A percentile compares a stretch with the other conserved stretches of the same genome.
Conservation (phyloP, 2,888 invertebrate species). For the Yponomeuta evonymella region DNA sequence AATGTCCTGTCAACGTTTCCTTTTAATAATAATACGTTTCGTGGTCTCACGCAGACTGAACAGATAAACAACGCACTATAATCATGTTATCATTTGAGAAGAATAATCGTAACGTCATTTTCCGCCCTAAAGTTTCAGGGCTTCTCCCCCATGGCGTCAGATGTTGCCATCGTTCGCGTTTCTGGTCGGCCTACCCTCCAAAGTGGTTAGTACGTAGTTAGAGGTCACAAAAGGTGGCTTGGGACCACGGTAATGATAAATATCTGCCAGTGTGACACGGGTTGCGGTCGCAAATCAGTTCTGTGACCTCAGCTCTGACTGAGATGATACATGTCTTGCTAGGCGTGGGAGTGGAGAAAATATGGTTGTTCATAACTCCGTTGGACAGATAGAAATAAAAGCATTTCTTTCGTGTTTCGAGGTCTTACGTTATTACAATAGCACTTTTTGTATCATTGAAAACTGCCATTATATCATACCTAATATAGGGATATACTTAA, state of each 20-base stretch:
- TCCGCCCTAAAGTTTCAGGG: not conserved
- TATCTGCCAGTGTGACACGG: not conserved
- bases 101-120: not conserved
- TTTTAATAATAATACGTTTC: too few species aligned
- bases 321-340: not conserved
- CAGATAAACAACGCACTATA: not conserved
- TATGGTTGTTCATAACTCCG: not conserved
- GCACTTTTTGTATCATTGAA: too few species aligned
- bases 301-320: not conserved
- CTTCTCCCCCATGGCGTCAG: not conserved
- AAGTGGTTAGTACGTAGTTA: not conserved
- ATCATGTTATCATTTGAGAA: not conserved
- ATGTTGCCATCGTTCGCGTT: not conserved
- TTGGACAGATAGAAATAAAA: not conserved
- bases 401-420: not conserved
- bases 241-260: not conserved
- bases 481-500: too few species aligned
- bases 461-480: too few species aligned
- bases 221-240: not conserved
- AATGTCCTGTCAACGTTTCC: too few species aligned
- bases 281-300: not conserved
- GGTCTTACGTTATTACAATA: too few species aligned
- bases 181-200: not conserved
- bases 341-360: not conserved
- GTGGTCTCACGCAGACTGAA: too few species aligned